Percentiles rank a stretch among this genome's conserved stretches.
Conservation (phyloP, 2,888 invertebrate genomes). For the Orthosia gracilis region DNA sequence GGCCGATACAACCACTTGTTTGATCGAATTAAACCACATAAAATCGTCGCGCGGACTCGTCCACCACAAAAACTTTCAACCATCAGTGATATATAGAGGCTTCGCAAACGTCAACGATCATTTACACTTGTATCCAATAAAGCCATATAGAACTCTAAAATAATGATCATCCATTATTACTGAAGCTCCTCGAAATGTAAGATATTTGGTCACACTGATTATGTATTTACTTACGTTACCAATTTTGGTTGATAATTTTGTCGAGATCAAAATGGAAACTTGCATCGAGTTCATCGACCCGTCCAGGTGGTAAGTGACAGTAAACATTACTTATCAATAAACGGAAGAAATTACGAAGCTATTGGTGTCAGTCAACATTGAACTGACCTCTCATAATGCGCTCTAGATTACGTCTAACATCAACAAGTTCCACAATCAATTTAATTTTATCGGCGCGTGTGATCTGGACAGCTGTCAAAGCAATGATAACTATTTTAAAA, state of each 20-base stretch:
- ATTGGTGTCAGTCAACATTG: constrained; percentile 80
- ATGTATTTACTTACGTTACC: constrained; percentile 77
- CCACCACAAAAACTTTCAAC: constrained; percentile 79
- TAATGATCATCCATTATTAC: constrained; percentile 67
- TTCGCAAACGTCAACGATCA: constrained; percentile 70
- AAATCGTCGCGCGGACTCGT: constrained; percentile 79
- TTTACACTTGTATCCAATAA: constrained; percentile 79
- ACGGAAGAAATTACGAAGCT: constrained; percentile 86
- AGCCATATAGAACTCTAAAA: constrained; percentile 74
- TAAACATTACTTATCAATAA: constrained; percentile 86
- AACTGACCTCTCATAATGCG: constrained; percentile 88
- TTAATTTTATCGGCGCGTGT: constrained; percentile 77
- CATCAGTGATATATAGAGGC: constrained; percentile 79
- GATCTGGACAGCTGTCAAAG: constrained; percentile 80
- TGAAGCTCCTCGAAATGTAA: constrained; percentile 66
- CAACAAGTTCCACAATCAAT: constrained; percentile 77
- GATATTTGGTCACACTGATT: constrained; percentile 74
- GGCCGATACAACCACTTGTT: constrained; percentile 83
- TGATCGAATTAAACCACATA: constrained; percentile 88
- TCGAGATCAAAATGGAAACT: constrained; percentile 79
- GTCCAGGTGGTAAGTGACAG: constrained; percentile 86
- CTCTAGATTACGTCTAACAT: constrained; percentile 80
- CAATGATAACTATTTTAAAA: constrained; percentile 71
- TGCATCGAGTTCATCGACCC: constrained; percentile 80
- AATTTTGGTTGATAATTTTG: constrained; percentile 74